These are phyloP conservation scores for Drosophila eohydei DNA, from an alignment of 2,888 invertebrate genomes.

Conservation along the genomic window DNA sequence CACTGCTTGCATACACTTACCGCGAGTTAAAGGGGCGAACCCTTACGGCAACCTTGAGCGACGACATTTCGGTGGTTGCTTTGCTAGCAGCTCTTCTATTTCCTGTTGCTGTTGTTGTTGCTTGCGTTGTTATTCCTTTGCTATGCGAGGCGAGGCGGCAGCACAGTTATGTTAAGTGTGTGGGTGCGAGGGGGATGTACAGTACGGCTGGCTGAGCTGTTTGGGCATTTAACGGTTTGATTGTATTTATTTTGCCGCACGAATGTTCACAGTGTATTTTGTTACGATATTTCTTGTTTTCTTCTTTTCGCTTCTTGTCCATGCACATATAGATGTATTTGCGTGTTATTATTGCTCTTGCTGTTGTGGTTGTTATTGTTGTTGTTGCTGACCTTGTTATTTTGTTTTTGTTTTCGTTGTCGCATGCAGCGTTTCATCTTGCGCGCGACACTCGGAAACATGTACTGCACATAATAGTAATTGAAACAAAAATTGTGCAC, in stretches of 20 bases:
- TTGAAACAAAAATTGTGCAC: slow-evolving; percentile 52
- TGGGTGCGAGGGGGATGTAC: slow-evolving; percentile 24
- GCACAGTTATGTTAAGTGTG: slow-evolving; percentile 31
- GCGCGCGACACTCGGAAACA: slow-evolving; percentile 46
- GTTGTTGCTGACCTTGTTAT: slow-evolving; percentile 49
- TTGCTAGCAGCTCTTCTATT: slow-evolving; percentile 5
- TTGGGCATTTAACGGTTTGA: slow-evolving; percentile 22
- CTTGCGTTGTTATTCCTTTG: slow-evolving; percentile 39
- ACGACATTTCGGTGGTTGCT: slow-evolving; percentile 88
- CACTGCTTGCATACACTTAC: slow-evolving; percentile 85
- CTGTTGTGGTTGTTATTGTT: slow-evolving; percentile 6
- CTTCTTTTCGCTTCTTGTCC: slow-evolving; percentile 30
- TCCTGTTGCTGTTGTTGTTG: slow-evolving; percentile 18
- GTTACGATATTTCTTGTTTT: slow-evolving; percentile 46
- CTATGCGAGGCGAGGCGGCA: slow-evolving; percentile 26
- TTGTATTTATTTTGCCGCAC: slow-evolving; percentile 24
- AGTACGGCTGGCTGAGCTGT: slow-evolving; percentile 17
- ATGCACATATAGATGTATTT: slow-evolving; percentile 23
- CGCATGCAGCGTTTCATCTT: slow-evolving; percentile 51
- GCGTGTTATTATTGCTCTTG: slow-evolving; percentile 25
- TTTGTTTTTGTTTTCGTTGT: slow-evolving; percentile 69
- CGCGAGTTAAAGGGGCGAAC: slow-evolving; percentile 96
- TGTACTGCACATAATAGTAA: slow-evolving; percentile 37
- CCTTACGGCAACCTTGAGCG: slow-evolving; percentile 95
- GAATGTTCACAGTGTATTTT: slow-evolving; percentile 44